phyloP scores from a whole-genome alignment of 1,140 invertebrate genomes.

The Dendrolimus punctatus region DNA sequence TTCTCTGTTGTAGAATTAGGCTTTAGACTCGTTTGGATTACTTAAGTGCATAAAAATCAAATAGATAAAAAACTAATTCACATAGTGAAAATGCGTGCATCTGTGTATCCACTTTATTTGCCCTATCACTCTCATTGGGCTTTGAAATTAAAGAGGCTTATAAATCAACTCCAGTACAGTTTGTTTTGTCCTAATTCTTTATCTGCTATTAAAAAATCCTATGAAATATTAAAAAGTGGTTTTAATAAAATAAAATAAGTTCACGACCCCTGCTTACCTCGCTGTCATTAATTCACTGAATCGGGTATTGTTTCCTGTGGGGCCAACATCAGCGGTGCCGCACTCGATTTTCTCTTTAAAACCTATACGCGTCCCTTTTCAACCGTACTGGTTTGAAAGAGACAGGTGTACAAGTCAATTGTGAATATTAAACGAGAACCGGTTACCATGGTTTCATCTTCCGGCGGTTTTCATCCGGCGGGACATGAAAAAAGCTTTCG shows the following conservation, averaged over 20 bases:
- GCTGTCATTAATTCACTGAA: conserved; percentile 57
- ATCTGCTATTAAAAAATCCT: too few relatives aligned
- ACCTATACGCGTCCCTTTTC: conserved; percentile 21
- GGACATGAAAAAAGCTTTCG: conserved; percentile 61
- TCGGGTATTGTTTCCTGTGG: conserved; percentile 65
- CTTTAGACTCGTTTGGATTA: too few relatives aligned
- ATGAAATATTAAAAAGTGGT: too few relatives aligned
- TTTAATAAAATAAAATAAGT: conserved; percentile 11
- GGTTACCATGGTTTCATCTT: conserved; percentile 16
- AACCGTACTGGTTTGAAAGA: conserved; percentile 9
- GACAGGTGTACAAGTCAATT: conserved; percentile 16
- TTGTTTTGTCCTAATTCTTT: too few relatives aligned
- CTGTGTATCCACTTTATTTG: too few relatives aligned
- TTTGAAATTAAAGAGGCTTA: too few relatives aligned
- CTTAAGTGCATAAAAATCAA: too few relatives aligned
- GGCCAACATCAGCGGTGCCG: conserved; percentile 39
- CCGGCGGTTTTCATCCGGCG: conserved; percentile 41
- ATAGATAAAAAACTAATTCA: too few relatives aligned
- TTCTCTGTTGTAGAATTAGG: too few relatives aligned
- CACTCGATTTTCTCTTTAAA: conserved; percentile 55
- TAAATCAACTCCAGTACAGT: too few relatives aligned
- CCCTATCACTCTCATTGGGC: too few relatives aligned
- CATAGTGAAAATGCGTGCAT: too few relatives aligned
- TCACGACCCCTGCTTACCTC: conserved; percentile 31
- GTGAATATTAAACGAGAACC: conserved; percentile 8